Conservation (phyloP, 2,888 invertebrate species). For the Drosophila nr. perissopoda region DNA sequence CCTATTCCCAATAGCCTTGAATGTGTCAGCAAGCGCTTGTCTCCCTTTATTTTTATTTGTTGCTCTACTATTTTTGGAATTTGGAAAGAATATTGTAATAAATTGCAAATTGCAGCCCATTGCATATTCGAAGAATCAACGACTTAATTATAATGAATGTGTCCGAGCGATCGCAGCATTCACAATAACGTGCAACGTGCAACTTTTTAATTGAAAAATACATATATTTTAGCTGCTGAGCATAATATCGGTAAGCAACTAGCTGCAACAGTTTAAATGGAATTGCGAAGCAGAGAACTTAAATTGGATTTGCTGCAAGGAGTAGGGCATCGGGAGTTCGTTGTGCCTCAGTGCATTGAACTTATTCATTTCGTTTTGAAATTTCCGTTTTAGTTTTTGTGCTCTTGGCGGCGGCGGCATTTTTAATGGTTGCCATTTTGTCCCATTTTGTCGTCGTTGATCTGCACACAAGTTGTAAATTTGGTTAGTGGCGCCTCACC, state of each 20-base stretch:
- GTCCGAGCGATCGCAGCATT: not conserved
- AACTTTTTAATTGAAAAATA: not conserved
- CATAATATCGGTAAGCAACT: too few species aligned
- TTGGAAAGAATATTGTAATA: not conserved
- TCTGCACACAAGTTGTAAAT: conserved; percentile 68
- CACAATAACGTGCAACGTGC: not conserved
- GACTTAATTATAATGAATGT: too few species aligned
- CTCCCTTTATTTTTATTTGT: not conserved
- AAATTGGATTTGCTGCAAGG: conserved; percentile 17
- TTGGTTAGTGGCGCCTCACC: conserved; percentile 53
- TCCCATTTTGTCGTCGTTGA: conserved; percentile 49
- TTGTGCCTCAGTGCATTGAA: conserved; percentile 54
- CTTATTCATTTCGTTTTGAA: conserved; percentile 47
- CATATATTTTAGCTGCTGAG: not conserved
- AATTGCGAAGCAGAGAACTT: not conserved
- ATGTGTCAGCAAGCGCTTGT: not conserved
- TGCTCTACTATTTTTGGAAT: not conserved
- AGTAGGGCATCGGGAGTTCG: conserved; percentile 45
- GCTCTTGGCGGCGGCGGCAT: conserved; percentile 50
- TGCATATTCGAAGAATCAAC: too few species aligned
- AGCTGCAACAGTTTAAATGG: conserved; percentile 1
- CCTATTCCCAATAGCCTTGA: not conserved
- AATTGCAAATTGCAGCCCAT: not conserved
- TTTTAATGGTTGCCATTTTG: conserved; percentile 69
- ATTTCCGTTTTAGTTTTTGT: conserved; percentile 57